phyloP scores from a whole-genome alignment of 2,113 vertebrate species.

The Antechinus stuartii region DNA sequence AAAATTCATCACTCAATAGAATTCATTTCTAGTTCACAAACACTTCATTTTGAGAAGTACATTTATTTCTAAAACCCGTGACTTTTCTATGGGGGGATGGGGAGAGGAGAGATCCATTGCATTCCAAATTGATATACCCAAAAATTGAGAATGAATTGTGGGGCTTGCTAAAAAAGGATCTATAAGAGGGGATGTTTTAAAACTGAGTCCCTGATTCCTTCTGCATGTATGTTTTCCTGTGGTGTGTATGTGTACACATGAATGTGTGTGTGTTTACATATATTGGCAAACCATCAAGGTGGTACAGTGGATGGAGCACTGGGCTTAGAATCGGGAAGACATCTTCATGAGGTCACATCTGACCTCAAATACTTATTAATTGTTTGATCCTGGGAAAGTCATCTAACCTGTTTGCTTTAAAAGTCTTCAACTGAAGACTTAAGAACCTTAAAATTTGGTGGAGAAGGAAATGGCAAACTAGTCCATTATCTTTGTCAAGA shows the following conservation, averaged over 20 bases:
- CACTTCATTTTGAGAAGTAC: constrained; percentile 63
- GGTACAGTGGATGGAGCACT: no score
- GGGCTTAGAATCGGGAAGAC: not conserved
- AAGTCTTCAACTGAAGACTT: not conserved
- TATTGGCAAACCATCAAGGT: no score
- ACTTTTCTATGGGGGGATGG: constrained; percentile 18
- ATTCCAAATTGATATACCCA: constrained; percentile 11
- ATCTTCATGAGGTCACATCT: not conserved
- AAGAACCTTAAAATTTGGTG: not conserved
- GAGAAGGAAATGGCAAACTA: not conserved
- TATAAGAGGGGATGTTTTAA: not conserved
- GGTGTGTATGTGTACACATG: not conserved
- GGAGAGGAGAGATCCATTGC: constrained; percentile 34
- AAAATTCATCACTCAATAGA: constrained; percentile 60
- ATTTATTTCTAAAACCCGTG: constrained; percentile 62
- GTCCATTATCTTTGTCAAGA: not conserved
- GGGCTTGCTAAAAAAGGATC: not conserved
- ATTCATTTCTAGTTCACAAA: constrained; percentile 64
- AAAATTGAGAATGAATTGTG: constrained; percentile 41
- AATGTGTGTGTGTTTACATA: no score
- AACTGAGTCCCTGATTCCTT: not conserved
- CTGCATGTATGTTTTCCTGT: not conserved
- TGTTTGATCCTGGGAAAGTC: not conserved
- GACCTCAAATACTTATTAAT: not conserved
- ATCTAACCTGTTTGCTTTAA: not conserved